Percentiles rank a stretch among this genome's conserved stretches.
Conservation (phyloP, 1,140 invertebrate genomes). For the Pseudachorutes palmiensis region DNA sequence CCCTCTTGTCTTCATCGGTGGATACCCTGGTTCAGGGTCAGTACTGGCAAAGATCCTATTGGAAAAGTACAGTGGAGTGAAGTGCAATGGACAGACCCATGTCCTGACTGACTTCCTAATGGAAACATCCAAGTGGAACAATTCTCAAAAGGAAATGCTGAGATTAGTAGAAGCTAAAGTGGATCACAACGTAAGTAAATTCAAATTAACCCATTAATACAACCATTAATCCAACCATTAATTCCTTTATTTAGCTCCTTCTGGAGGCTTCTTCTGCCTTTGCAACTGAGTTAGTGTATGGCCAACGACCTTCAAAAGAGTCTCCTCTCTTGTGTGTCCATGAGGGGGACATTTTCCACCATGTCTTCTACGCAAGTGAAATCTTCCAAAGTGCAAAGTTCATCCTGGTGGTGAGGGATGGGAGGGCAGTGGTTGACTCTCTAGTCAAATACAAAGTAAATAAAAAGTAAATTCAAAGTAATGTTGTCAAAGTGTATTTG, state of each 20-base stretch:
- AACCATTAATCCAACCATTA: too few species aligned
- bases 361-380: not conserved
- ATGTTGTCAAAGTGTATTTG: too few species aligned
- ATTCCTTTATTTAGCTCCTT: not conserved
- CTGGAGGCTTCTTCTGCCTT: not conserved
- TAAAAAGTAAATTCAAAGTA: too few species aligned
- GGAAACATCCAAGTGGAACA: too few species aligned
- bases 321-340: not conserved
- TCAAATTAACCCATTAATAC: too few species aligned
- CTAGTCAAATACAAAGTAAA: not conserved
- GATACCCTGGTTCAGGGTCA: not conserved
- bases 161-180: too few species aligned
- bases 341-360: not conserved
- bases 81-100: too few species aligned
- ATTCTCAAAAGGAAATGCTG: too few species aligned
- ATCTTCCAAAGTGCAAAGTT: not conserved
- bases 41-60: too few species aligned
- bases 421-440: not conserved
- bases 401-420: not conserved
- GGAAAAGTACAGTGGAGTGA: too few species aligned
- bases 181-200: too few species aligned
- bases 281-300: not conserved
- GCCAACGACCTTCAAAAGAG: not conserved
- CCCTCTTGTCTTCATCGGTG: not conserved
- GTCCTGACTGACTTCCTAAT: too few species aligned